Evolutionary conservation across 2,113 vertebrate species (phyloP), one percentile per base, ranked within the genome.

Genomic region (Periophthalmus modestus): DNA sequence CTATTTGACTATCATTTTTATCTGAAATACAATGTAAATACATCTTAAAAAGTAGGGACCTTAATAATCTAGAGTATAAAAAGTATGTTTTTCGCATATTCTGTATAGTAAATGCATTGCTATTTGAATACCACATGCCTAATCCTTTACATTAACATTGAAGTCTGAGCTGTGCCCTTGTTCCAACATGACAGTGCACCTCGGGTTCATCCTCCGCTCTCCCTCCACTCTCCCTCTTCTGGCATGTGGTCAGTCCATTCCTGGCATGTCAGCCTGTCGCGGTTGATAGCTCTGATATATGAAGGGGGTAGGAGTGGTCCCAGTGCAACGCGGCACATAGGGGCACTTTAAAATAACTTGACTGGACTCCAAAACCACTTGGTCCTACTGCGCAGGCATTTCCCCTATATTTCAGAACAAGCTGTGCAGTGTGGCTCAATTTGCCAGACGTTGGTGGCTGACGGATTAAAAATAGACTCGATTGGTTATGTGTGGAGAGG

Each of bases 391-490:
- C 0, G 16, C 54, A 15, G 85, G 76, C 75, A 80, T 65, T 89
- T 80, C 73, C 80, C 72, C 36, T 23, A 19, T n/a, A 78, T 87
- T 81, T 81, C 67, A 77, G 68, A 39, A 79, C 68, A 71, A 21
- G 43, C 62, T 66, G 55, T 11, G 14, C 5, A 19, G 18, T 2
- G 14, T 52, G 10, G 79, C 83, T 87, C 78, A 75, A 82, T 87
- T 79, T 84, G 72, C 63, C 69, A 21, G 74, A 69, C n/a, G 59
- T 46, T 2, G 14, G 70, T 34, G 5, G 58, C 66, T 52, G 14
- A 69, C 5, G 47, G 39, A 77, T 72, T 82, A 87, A 85, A 92
- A 92, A 94, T 93, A 93, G 89, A 81, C 79, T 75, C 5, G 78
- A 84, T 84, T 1, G 47, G 66, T 73, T 72, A 62, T 67, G 67